These are phyloP conservation scores for Lonchura striata DNA, from an alignment of 2,113 vertebrate species.

Conservation along the genomic window DNA sequence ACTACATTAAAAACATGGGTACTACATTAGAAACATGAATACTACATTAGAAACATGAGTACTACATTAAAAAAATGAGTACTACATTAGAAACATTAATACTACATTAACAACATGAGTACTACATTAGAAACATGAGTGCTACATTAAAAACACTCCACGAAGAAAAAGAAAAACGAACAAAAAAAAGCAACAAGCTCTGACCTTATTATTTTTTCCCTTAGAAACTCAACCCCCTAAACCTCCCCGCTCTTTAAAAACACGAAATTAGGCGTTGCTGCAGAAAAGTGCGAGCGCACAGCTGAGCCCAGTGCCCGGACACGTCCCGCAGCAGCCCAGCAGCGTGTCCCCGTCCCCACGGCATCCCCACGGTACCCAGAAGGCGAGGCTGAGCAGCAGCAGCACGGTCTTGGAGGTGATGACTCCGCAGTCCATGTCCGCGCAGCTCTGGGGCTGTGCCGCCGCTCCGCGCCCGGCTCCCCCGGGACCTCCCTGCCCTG, in stretches of 20 bases:
- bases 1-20: too few relatives aligned
- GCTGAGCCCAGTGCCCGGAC: accelerated
- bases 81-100: too few relatives aligned
- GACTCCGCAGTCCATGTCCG: slow-evolving; percentile 6
- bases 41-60: too few relatives aligned
- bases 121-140: too few relatives aligned
- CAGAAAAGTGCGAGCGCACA: accelerated
- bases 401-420: slow-evolving; percentile 44
- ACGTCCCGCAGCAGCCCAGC: accelerated
- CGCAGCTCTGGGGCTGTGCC: accelerated
- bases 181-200: too few relatives aligned
- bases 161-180: not conserved
- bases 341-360: not conserved
- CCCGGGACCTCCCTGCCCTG: not conserved
- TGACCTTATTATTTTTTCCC: accelerated
- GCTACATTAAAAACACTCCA: not conserved
- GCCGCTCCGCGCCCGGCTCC: not conserved
- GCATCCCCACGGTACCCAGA: not conserved
- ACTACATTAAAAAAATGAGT: too few relatives aligned
- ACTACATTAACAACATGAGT: too few relatives aligned
- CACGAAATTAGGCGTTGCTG: accelerated
- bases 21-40: too few relatives aligned
- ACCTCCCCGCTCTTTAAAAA: not conserved
- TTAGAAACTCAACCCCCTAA: not conserved
- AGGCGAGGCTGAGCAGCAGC: slow-evolving; percentile 40